Base-by-base conservation (phyloP, 2,113 vertebrate genomes). In the Festucalex cinctus region DNA sequence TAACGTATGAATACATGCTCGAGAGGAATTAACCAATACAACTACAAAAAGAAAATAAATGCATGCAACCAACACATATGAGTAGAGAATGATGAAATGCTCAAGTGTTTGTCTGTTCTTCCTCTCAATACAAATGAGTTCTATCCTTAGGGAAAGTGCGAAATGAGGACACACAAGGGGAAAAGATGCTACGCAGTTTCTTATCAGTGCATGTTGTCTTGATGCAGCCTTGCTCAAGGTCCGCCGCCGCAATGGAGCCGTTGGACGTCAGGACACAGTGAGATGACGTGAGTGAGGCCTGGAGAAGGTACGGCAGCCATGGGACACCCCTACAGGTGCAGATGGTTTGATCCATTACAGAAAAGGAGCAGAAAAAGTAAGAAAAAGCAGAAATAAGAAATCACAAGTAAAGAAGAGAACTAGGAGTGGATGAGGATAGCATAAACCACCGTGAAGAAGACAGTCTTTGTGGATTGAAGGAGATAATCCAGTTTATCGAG, bases 261-360 rank as follows among this genome's bases (percentile, higher is more conserved):
- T 65, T 61, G 63, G 59, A 60, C 9, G 14, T 2, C 61, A 74
- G 60, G 69, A 86, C 12, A 20, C 53, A 24, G 53, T 46, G 16
- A 5, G 43, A 46, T 5, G 17, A 46, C 58, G 70, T 75, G 43
- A 13, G 22, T 32, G 24, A 39, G 36, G 35, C 44, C 46, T 71
- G 68, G 65, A 74, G 69, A 73, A 64, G 69, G 68, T 67, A 32
- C 65, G 36, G 35, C 20, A 13, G 35, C 35, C 64, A 68, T n/a
- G 77, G 81, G 75, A 80, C 63, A 68, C 71, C 74, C 61, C 32
- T 60, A 9, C 76, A 79, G 85, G 83, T 85, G 79, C 84, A 81
- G 79, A 71, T 71, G 43, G 74, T 43, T 44, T 63, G 71, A 83
- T 81, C 76, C 76, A 64, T 62, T 36, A 60, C 74, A 63, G 70